Percentiles rank a stretch among this genome's conserved stretches.
These are phyloP conservation scores for Oopsacas minuta DNA, from an alignment of 37 sponge, comb jelly and placozoan genomes.

Conservation along the genomic window DNA sequence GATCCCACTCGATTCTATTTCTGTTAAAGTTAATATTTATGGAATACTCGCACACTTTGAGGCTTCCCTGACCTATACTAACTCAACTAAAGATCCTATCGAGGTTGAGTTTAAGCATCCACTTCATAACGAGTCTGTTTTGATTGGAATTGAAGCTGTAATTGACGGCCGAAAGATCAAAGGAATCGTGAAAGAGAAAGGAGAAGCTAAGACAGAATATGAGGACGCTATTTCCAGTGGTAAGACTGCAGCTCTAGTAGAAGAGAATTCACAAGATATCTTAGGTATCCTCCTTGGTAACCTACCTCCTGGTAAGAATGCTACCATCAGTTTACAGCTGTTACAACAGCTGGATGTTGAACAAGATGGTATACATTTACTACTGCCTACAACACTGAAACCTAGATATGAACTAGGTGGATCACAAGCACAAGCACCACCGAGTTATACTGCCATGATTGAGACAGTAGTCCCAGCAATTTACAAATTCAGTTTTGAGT, in stretches of 20 bases:
- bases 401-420: conserved; percentile 28
- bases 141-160: conserved; percentile 19
- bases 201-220: conserved; percentile 48
- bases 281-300: conserved; percentile 60
- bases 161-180: conserved; percentile 44
- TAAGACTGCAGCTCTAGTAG: conserved; percentile 42
- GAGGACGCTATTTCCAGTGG: conserved; percentile 61
- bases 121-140: neutral
- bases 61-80: neutral
- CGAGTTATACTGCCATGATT: neutral
- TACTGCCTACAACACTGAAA: conserved; percentile 29
- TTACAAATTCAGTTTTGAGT: conserved; percentile 4
- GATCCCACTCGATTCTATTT: neutral
- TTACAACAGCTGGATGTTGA: conserved; percentile 42
- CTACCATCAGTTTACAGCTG: conserved; percentile 39
- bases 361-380: conserved; percentile 30
- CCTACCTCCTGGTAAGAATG: conserved; percentile 43
- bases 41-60: neutral
- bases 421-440: neutral
- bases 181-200: conserved; percentile 49
- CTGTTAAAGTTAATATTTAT: neutral
- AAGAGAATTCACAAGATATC: conserved; percentile 59
- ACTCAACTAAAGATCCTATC: neutral
- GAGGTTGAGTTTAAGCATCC: conserved; percentile 6
- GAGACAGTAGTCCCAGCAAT: conserved; percentile 21